Evolutionary conservation across 1,140 invertebrate species (phyloP).

Genomic region (Danaus melanippus): DNA sequence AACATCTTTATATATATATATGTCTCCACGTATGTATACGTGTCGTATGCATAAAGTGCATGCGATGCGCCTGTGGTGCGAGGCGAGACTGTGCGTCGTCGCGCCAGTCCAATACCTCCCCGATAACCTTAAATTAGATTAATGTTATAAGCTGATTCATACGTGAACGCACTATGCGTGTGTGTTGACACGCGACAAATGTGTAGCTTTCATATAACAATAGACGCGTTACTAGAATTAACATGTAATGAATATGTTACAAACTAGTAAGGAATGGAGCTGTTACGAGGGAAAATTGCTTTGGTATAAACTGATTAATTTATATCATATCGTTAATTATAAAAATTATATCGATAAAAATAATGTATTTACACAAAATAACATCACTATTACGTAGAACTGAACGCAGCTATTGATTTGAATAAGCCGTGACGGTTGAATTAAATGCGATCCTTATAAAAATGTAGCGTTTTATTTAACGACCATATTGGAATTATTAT

Average conservation of each 20-base stretch:
- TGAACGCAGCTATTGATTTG: conserved; percentile 55
- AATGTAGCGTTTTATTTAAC: conserved; percentile 69
- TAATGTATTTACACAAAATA: too few species aligned
- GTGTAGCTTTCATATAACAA: conserved; percentile 49
- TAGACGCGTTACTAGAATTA: conserved; percentile 18
- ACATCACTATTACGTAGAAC: conserved; percentile 49
- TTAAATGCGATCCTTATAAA: conserved; percentile 55
- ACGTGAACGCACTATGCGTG: conserved; percentile 45
- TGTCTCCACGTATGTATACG: too few species aligned
- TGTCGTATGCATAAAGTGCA: conserved; percentile 37
- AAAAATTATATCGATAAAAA: conserved; percentile 9
- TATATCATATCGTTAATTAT: conserved; percentile 26
- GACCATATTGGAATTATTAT: conserved; percentile 28
- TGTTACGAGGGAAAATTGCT: neutral
- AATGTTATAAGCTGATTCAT: conserved; percentile 69
- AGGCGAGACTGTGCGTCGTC: conserved; percentile 67
- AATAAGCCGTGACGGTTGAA: conserved; percentile 29
- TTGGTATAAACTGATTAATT: conserved; percentile 15
- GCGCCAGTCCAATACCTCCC: conserved; percentile 50
- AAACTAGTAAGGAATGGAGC: too few species aligned
- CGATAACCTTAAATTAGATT: conserved; percentile 70
- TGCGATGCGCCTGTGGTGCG: conserved; percentile 38
- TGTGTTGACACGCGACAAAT: conserved; percentile 62
- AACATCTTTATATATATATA: neutral
- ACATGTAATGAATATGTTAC: too few species aligned